Evolutionary conservation across 2,113 vertebrate genomes (phyloP).

Genomic region (Notarius lentiginosus): DNA sequence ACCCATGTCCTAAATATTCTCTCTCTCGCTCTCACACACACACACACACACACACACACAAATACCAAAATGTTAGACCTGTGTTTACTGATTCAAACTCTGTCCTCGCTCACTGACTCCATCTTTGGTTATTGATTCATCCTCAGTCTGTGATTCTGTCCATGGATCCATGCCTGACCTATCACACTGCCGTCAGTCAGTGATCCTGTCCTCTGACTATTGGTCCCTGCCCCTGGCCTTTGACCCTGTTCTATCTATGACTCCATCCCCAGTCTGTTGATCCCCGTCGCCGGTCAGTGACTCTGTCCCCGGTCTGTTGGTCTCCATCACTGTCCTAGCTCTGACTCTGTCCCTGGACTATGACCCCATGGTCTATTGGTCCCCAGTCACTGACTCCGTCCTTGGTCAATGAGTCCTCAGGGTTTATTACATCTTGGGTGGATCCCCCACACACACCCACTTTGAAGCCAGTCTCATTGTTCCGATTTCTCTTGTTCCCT

Average conservation of each 20-base stretch:
- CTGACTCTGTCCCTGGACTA: too few relatives aligned
- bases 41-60: constrained; percentile 34
- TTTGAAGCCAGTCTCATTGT: neutral
- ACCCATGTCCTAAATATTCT: constrained; percentile 14
- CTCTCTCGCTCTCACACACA: neutral
- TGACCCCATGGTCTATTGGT: too few relatives aligned
- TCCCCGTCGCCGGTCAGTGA: neutral
- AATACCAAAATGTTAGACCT: too few relatives aligned
- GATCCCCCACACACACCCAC: neutral
- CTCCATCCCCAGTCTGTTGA: too few relatives aligned
- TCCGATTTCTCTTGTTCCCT: neutral
- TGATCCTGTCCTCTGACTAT: neutral
- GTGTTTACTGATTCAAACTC: neutral
- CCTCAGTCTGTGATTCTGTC: neutral
- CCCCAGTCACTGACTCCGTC: neutral
- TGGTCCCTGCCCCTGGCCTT: neutral
- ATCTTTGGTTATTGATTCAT: neutral
- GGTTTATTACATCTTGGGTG: neutral
- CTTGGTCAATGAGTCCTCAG: neutral
- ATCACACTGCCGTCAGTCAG: neutral
- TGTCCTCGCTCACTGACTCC: neutral
- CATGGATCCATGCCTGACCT: neutral
- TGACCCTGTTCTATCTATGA: neutral
- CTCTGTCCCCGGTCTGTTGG: neutral
- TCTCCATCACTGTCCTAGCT: too few relatives aligned